These are phyloP conservation scores for Otis tarda DNA, from an alignment of 2,113 vertebrate species.

Conservation along the genomic window DNA sequence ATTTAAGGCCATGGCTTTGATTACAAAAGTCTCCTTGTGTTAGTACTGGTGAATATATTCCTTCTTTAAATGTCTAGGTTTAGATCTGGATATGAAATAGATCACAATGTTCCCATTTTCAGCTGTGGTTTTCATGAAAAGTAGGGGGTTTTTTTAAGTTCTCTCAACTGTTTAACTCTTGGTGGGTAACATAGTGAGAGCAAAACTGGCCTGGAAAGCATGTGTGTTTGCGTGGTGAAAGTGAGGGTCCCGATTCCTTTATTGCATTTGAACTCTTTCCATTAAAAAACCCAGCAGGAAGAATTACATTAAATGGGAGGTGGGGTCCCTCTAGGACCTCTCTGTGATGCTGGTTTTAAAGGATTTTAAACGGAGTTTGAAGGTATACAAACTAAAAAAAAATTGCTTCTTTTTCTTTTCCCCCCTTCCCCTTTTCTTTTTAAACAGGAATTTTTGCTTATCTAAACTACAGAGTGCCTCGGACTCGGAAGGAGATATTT, in stretches of 20 bases:
- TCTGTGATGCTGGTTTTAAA: background rate
- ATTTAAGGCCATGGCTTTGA: constrained; percentile 48
- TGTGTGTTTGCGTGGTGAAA: background rate
- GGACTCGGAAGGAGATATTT: constrained; percentile 92
- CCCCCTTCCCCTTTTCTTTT: background rate
- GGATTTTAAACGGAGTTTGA: background rate
- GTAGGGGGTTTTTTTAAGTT: background rate
- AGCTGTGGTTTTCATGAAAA: constrained; percentile 35
- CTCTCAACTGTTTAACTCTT: constrained; percentile 31
- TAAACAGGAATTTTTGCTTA: constrained; percentile 94
- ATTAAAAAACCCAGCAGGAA: background rate
- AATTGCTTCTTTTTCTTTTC: background rate
- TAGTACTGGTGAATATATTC: constrained; percentile 59
- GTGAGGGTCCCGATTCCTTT: background rate
- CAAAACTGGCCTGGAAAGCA: background rate
- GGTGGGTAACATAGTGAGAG: background rate
- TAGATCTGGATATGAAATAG: constrained; percentile 39
- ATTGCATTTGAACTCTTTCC: background rate
- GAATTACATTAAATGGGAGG: background rate
- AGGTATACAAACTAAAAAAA: background rate
- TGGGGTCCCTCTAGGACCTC: background rate
- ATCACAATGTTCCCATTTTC: constrained; percentile 62
- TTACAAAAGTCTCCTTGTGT: constrained; percentile 62
- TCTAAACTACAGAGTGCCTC: constrained; percentile 93
- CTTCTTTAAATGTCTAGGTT: constrained; percentile 38